phyloP scores from a whole-genome alignment of 2,797 vertebrate genomes.

The Ispidina picta region DNA sequence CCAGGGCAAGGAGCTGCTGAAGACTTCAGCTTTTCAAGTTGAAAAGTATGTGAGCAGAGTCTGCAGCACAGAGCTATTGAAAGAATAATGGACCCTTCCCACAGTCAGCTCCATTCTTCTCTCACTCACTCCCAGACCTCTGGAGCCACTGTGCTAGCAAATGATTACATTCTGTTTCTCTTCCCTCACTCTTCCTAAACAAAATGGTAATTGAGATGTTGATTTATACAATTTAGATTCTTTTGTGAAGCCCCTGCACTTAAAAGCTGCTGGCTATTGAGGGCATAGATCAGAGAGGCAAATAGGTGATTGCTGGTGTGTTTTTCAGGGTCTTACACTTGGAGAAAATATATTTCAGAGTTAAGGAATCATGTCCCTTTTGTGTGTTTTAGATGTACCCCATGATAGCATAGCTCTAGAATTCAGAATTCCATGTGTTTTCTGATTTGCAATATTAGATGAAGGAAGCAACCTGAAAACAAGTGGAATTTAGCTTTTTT shows the following conservation, averaged over 20 bases:
- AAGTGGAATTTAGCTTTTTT: not conserved
- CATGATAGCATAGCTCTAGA: not conserved
- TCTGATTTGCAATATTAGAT: not conserved
- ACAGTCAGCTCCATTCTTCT: conserved; percentile 58
- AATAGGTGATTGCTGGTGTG: conserved; percentile 4
- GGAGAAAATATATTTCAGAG: not conserved
- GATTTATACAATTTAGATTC: conserved; percentile 50
- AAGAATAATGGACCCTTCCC: conserved; percentile 72
- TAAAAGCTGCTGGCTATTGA: conserved; percentile 12
- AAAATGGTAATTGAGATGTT: conserved; percentile 48
- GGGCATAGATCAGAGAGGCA: not conserved
- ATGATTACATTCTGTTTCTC: conserved; percentile 59
- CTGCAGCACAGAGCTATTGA: conserved; percentile 68
- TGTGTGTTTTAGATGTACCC: not conserved
- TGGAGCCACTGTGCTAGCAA: conserved; percentile 53
- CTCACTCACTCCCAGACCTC: conserved; percentile 28
- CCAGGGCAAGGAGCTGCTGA: conserved; percentile 60
- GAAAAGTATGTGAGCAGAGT: conserved; percentile 58
- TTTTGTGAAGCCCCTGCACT: not conserved
- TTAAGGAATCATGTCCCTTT: not conserved
- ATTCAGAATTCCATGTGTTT: not conserved
- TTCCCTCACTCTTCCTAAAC: conserved; percentile 37
- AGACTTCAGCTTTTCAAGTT: conserved; percentile 64
- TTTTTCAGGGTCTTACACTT: not conserved
- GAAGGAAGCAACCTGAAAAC: not conserved